Base-by-base conservation (phyloP, 2,888 invertebrate species). In the Erebia ligea region DNA sequence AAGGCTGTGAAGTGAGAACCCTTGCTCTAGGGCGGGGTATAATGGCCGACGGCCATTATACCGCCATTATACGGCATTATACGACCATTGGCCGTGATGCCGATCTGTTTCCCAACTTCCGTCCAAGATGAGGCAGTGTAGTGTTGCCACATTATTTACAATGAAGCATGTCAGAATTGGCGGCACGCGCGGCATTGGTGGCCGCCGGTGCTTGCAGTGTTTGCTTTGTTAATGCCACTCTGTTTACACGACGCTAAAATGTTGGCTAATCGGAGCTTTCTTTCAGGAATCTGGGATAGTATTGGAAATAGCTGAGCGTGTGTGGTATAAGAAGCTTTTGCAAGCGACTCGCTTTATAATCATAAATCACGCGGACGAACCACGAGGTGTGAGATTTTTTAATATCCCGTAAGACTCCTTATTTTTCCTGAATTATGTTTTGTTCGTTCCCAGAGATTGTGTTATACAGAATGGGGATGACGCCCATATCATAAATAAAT, bases 211-310 rank as follows among this genome's bases (percentile, higher is more conserved):
- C 42, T 59, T 42, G 64, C 50, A 17, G 42, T 76, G 75, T 76
- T 75, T 76, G 66, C 75, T 73, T 74, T 72, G 58, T 72, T 73
- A 73, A 76, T 73, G 70, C 70, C 69, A 11, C 68, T 59, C 59
- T 74, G 69, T 69, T 69, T 69, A 69, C 65, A 59, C 59, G 65
- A 45, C 59, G 42, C 50, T 59, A 57, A 69, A 66, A 65, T 40
- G 59, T 59, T 58, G 57, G 57, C 17, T 25, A 48, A 64, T 52
- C 64, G 52, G 40, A 34, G 42, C 2, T 48, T 62, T 66, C 19
- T 64, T 17, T 34, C 17, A 34, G 54, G 40, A 40, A 40, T 64
- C 64, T 52, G 64, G 34, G 61, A 13, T 59, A 34, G 25, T 54
- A 54, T 52, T 57, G 56, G 11, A 52, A 64, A 17, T 40, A 52